Base-by-base conservation (phyloP, 1,140 invertebrate species). In the Trachymyrmex septentrionalis region DNA sequence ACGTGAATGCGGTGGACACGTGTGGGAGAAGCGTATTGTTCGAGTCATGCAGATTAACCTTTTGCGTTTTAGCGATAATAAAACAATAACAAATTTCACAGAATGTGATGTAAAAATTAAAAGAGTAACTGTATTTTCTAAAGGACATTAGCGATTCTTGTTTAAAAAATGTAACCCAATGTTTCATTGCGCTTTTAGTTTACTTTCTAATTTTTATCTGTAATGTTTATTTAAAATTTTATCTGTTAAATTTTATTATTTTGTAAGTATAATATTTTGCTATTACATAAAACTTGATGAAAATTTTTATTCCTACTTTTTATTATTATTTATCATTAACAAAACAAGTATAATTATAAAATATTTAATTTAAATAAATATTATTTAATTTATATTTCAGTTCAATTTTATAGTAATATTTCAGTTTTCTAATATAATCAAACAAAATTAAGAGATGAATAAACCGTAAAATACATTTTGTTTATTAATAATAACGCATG, bases 1-100 rank as follows among this genome's bases (percentile, higher is more conserved):
- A 86, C 57, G 57, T 57, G 82, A 87, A 59, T 69, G 57, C 59
- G 57, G 66, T 34, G 57, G 44, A 85, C 72, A 75, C 44, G 38
- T 75, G 21, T 64, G 50, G 3, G 55, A 34, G 3, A 50, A 87
- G 67, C 34, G 66, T 59, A 88, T 89, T 89, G 78, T 77, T 72
- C 34, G 59, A 57, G 61, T 67, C 69, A 53, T 30, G 12, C 19
- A n/a, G 16, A 80, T 48, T 67, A 88, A 78, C 66, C 61, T 81
- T 88, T 69, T 7, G 57, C 61, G 24, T 78, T 89, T 24, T 44
- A 50, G 55, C 48, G 71, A 50, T 64, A 34, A 30, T 57, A 34
- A 66, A 89, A 89, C 57, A 80, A 57, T 30, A 63, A 67, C n/a
- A 38, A 69, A 53, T 30, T 69, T 21, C 16, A 16, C 44, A 16